Conservation (phyloP, 1,140 invertebrate genomes). For the Cyrtorhinus lividipennis region DNA sequence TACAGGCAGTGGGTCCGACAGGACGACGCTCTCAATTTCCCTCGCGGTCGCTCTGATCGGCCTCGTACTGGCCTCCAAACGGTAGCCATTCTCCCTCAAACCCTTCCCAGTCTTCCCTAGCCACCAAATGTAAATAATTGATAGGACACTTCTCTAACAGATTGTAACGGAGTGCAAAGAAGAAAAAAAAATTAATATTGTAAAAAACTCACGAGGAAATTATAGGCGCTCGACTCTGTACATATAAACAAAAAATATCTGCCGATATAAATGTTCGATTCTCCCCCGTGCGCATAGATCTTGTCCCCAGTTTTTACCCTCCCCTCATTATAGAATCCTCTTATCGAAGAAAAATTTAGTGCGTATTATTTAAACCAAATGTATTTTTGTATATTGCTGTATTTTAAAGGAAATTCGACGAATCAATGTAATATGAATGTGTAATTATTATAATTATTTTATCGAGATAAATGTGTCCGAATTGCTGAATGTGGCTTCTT, state of each 20-base stretch:
- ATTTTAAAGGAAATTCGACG: too few relatives aligned
- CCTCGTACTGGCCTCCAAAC: not conserved
- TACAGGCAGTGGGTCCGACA: not conserved
- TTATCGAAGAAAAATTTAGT: not conserved
- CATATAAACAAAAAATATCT: too few relatives aligned
- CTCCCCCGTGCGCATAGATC: too few relatives aligned
- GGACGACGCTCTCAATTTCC: not conserved
- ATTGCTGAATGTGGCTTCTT: too few relatives aligned
- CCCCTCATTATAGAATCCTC: too few relatives aligned
- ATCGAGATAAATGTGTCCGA: too few relatives aligned
- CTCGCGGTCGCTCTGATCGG: not conserved
- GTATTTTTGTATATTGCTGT: not conserved
- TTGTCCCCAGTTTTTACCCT: too few relatives aligned
- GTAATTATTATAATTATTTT: too few relatives aligned
- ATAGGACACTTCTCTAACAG: not conserved
- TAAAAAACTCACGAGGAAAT: too few relatives aligned
- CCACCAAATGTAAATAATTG: constrained; percentile 1
- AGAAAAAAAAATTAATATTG: not conserved
- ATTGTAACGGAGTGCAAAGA: not conserved
- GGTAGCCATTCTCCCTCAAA: constrained; percentile 1
- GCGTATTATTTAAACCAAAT: not conserved
- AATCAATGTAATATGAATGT: too few relatives aligned
- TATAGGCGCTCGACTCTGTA: not conserved
- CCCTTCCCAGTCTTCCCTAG: not conserved
- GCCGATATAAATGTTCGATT: not conserved